Base-by-base conservation (phyloP, 2,797 vertebrate species). In the Acrossocheilus fasciatus region DNA sequence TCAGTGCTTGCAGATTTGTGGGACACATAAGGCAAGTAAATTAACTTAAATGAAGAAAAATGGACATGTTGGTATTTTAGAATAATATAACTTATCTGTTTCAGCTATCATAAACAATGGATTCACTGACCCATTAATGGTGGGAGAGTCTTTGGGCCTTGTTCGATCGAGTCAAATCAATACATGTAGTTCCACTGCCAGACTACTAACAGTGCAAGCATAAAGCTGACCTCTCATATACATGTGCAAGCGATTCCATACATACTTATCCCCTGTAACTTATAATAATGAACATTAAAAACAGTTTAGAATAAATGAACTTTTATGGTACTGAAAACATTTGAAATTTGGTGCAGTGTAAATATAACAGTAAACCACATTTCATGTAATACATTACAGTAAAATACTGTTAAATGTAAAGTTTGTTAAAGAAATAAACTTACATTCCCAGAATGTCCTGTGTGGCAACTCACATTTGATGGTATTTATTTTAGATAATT, bases 91-190 rank as follows among this genome's bases (percentile, higher is more conserved):
- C 36, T 26, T 57, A 57, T 81, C n/a, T 47, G 57, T 80, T 84
- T 84, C n/a, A 66, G n/a, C 4, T 4, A 0, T 81, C 62, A 87
- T 69, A 69, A 83, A 81, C 39, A 54, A 41, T 18, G 36, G 52
- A 64, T 69, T 2, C 26, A 54, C 70, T 70, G 34, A 85, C 23
- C 59, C 62, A 81, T 68, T 88, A 88, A 75, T 77, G 72, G 59
- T 68, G 41, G 41, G 39, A 54, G 66, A 75, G 82, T 85, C 79
- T 87, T 72, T 82, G 66, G 75, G 52, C 43, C 84, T 84, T 12
- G 43, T 66, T 89, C 34, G n/a, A 74, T 82, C 20, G 7, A 83
- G 34, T 77, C 52, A 77, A 78, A 88, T 88, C 83, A 88, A 88
- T 85, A 82, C 72, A 57, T 73, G 69, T 52, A 20, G 36, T 72